These are phyloP conservation scores for Cantharis flavilabris DNA, from an alignment of 2,888 invertebrate genomes.

Conservation along the genomic window DNA sequence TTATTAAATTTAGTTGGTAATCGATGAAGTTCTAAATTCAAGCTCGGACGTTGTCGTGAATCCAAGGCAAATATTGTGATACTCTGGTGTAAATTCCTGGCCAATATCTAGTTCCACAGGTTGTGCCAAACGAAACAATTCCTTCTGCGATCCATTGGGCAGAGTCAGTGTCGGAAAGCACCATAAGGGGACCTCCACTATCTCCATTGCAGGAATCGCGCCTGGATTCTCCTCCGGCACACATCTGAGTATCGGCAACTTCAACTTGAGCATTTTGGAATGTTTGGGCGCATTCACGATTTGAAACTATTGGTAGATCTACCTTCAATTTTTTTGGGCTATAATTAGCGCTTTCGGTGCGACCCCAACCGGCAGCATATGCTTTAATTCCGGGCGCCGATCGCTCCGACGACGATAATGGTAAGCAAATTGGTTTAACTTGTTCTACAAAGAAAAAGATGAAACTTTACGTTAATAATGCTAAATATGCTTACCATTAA, in stretches of 20 bases:
- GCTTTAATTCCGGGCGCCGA: conserved; percentile 30
- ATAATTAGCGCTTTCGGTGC: conserved; percentile 1
- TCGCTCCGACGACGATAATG: neutral
- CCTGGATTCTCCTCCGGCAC: conserved; percentile 48
- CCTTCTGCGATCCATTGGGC: neutral
- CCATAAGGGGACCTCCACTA: conserved; percentile 12
- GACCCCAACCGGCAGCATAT: conserved; percentile 6
- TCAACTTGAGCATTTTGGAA: conserved; percentile 27
- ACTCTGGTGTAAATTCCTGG: conserved; percentile 1
- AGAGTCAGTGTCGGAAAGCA: neutral
- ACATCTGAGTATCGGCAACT: conserved; percentile 1
- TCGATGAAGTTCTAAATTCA: neutral
- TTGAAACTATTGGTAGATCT: neutral
- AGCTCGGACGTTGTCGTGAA: neutral
- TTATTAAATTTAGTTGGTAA: neutral
- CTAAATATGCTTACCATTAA: neutral
- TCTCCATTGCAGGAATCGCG: conserved; percentile 11
- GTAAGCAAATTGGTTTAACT: neutral
- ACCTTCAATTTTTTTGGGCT: conserved; percentile 21
- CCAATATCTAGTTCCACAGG: neutral
- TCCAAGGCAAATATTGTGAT: neutral
- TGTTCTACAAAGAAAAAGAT: neutral
- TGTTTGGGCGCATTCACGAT: conserved; percentile 41
- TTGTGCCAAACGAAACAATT: neutral
- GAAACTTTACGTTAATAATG: too few species aligned